Conservation (phyloP, 2,888 invertebrate species). For the Schizotus pectinicornis region DNA sequence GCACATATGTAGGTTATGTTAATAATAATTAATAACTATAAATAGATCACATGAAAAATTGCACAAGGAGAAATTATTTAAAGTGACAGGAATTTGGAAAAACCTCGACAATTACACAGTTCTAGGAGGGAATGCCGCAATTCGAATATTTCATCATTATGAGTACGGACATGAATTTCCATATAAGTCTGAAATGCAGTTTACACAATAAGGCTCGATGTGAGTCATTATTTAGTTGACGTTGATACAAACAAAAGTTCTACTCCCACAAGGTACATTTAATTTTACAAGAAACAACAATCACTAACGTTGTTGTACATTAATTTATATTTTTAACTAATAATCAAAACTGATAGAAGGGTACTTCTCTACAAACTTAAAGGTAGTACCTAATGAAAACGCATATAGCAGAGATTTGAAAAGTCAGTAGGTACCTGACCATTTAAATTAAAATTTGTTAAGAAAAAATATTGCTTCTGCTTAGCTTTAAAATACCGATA, state of each 20-base stretch:
- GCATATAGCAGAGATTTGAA: too few species aligned
- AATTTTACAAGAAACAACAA: neutral
- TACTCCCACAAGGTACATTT: conserved; percentile 10
- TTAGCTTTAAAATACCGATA: too few species aligned
- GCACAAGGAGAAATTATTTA: conserved; percentile 6
- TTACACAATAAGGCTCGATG: conserved; percentile 39
- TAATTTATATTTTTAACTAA: too few species aligned
- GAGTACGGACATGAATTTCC: conserved; percentile 39
- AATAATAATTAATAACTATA: too few species aligned
- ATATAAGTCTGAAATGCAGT: conserved; percentile 44
- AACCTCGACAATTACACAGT: conserved; percentile 5
- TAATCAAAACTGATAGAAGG: too few species aligned
- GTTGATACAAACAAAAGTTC: conserved; percentile 22
- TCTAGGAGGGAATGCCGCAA: conserved; percentile 29
- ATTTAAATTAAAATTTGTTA: too few species aligned
- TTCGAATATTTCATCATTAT: conserved; percentile 42
- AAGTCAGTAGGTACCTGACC: too few species aligned
- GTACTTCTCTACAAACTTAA: neutral
- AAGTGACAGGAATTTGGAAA: conserved; percentile 5
- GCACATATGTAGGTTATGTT: too few species aligned
- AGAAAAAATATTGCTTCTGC: too few species aligned
- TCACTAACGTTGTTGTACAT: neutral
- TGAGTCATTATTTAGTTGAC: conserved; percentile 41
- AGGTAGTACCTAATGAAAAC: too few species aligned
- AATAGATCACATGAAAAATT: conserved; percentile 2